Evolutionary conservation across 1,140 invertebrate species (phyloP).

Genomic region (Acromyrmex charruanus): DNA sequence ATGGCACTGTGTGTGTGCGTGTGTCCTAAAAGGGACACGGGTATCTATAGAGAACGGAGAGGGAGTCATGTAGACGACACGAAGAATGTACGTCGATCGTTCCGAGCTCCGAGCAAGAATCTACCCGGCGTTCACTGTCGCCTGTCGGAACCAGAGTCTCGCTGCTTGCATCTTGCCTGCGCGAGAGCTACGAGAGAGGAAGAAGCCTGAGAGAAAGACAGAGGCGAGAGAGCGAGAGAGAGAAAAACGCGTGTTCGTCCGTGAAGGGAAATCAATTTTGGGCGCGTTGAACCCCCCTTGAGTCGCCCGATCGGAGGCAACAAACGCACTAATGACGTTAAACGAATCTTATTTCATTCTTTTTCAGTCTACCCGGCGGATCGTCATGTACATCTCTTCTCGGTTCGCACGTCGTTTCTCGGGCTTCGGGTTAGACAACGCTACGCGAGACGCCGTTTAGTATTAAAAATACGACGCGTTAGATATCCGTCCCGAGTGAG

Average conservation of each 20-base stretch:
- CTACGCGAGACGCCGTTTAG: not conserved
- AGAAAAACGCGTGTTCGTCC: constrained; percentile 12
- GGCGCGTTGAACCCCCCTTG: constrained; percentile 4
- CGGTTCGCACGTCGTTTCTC: not conserved
- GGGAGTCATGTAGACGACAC: constrained; percentile 2
- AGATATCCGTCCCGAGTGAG: not conserved
- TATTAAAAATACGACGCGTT: constrained; percentile 26
- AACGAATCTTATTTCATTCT: not conserved
- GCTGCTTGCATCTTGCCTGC: too few relatives aligned
- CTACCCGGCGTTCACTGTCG: not conserved
- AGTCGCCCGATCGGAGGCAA: not conserved
- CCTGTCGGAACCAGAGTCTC: not conserved
- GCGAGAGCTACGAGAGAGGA: not conserved
- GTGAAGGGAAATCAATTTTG: constrained; percentile 45
- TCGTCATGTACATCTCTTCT: not conserved
- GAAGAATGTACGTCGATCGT: constrained; percentile 32
- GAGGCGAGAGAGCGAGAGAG: not conserved
- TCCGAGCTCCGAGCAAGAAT: not conserved
- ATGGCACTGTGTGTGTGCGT: constrained; percentile 9
- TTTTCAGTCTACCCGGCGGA: not conserved
- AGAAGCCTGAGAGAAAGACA: not conserved
- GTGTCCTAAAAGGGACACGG: constrained; percentile 19
- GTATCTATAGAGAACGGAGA: not conserved
- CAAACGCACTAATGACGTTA: not conserved
- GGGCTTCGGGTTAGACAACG: not conserved